Evolutionary conservation across 2,113 vertebrate species (phyloP).

Genomic region (Patagioenas fasciata): DNA sequence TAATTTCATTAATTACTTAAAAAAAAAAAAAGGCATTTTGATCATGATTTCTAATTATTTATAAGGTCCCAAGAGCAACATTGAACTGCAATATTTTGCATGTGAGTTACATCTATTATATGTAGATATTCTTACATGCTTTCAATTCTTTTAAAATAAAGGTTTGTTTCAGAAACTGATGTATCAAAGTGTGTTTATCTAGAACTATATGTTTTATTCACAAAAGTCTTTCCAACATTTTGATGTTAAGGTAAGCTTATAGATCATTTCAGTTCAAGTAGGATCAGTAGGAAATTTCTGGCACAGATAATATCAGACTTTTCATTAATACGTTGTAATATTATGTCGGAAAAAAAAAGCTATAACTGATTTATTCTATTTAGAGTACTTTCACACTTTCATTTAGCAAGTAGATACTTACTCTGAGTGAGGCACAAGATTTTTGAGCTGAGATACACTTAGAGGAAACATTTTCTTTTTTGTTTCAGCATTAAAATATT

Average conservation of each 20-base stretch:
- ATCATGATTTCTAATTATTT: not conserved
- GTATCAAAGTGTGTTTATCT: not conserved
- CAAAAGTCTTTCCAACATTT: not conserved
- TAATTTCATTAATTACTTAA: not conserved
- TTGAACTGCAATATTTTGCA: not conserved
- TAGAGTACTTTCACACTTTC: not conserved
- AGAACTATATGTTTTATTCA: not conserved
- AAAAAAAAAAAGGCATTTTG: not conserved
- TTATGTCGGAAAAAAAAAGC: not conserved
- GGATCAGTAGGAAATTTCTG: not conserved
- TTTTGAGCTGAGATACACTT: not conserved
- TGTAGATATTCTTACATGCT: rapidly evolving
- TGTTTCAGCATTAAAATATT: not conserved
- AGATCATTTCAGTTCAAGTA: not conserved
- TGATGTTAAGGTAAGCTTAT: not conserved
- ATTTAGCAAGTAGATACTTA: not conserved
- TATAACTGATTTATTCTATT: not conserved
- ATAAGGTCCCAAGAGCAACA: not conserved
- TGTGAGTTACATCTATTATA: not conserved
- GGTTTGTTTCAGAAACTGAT: not conserved
- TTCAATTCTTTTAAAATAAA: not conserved
- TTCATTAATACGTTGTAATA: not conserved
- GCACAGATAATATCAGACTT: not conserved
- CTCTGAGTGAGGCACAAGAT: not conserved
- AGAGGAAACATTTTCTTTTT: not conserved